Base-by-base conservation (phyloP, 2,888 invertebrate species). In the Drosophila infuscata region DNA sequence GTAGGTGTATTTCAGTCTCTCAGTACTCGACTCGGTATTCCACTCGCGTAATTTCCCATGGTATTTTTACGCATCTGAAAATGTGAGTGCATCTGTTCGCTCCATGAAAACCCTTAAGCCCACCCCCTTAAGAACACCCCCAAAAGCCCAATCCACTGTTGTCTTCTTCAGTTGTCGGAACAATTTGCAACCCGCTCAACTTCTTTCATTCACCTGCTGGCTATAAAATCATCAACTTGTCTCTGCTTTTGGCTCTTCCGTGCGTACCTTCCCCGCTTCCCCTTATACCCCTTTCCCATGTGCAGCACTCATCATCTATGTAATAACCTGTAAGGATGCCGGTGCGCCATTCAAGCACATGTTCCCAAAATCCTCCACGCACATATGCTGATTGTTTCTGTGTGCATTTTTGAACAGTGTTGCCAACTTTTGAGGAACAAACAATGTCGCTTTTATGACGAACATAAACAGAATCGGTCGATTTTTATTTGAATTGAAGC, bases 31-130 rank as follows among this genome's bases (percentile, higher is more conserved):
- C 70, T 84, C 57, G 74, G 70, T 78, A 84, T 88, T 88, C 87
- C 89, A 89, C 77, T 87, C 87, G 87, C 84, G 87, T 87, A 87
- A 87, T 87, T 87, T 87, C 87, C 87, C 87, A 78, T 87, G 87
- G 81, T 79, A 84, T 79, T 79, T 77, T 76, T 79, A 73, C 76
- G 70, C 76, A 71, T 77, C 79, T 76, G 75, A 83, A 73, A 79
- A 86, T 79, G 76, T 76, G 79, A 84, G 74, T 88, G 88, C 85
- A 88, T 79, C 79, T 78, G 70, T 63, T 71, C 20, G 59, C 67
- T 57, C 51, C 65, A 64, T 58, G 48, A 35, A 57, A 32, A 57
- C 9, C 36, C 62, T 53, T n/a, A 48, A 11, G 33, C 17, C 30
- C 0, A 32, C n/a, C 30, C 30, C 25, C 48, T 30, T 33, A n/a